These are phyloP conservation scores for Lutjanus argentimaculatus DNA, from an alignment of 2,797 vertebrate genomes.

Conservation along the genomic window DNA sequence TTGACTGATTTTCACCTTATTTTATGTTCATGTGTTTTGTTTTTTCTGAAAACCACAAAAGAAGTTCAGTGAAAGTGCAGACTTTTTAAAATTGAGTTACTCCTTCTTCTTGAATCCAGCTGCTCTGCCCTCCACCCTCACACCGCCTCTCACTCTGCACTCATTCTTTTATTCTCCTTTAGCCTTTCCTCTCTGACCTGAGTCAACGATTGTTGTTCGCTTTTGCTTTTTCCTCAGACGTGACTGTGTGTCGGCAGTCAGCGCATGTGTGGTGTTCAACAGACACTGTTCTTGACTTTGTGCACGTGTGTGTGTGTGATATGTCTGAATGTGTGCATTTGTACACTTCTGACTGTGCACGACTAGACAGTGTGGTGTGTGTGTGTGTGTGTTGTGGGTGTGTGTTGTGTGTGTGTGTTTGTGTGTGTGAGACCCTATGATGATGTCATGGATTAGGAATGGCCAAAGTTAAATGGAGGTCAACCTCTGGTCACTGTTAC, in stretches of 20 bases:
- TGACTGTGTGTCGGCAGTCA: constrained; percentile 30
- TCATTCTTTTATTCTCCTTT: constrained; percentile 82
- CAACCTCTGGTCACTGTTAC: constrained; percentile 52
- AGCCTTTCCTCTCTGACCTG: constrained; percentile 76
- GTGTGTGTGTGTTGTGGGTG: background rate
- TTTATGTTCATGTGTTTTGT: constrained; percentile 56
- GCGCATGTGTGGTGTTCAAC: constrained; percentile 14
- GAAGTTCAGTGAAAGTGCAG: constrained; percentile 80
- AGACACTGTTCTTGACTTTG: constrained; percentile 13
- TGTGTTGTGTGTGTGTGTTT: background rate
- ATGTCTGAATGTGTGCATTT: constrained; percentile 3
- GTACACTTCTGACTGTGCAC: background rate
- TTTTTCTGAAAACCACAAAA: constrained; percentile 48
- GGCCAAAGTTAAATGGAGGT: constrained; percentile 47
- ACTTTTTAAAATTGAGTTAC: constrained; percentile 44
- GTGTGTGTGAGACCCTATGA: constrained; percentile 7
- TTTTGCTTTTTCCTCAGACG: constrained; percentile 60
- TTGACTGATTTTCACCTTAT: constrained; percentile 61
- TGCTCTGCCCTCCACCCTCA: constrained; percentile 61
- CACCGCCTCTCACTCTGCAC: constrained; percentile 82
- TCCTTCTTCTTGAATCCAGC: constrained; percentile 31
- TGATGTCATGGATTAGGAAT: constrained; percentile 57
- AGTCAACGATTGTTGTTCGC: constrained; percentile 73
- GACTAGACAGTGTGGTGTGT: background rate
- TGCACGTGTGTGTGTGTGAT: background rate